A percentile compares a stretch with the other conserved stretches of the same genome.
Evolutionary conservation across 1,140 invertebrate genomes (phyloP).

Genomic region (Drosophila erecta): DNA sequence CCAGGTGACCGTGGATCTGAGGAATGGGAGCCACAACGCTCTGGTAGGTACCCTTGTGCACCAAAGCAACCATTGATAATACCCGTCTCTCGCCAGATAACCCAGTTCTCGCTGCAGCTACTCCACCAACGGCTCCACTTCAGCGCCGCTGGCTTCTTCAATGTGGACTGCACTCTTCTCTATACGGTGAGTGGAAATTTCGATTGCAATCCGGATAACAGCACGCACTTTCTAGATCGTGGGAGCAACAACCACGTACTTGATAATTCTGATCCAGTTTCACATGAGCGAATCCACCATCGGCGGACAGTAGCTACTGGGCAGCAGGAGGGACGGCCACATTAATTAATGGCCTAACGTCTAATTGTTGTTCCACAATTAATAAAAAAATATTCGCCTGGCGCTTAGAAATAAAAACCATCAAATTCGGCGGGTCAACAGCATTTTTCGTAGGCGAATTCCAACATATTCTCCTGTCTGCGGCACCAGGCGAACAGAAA

Average conservation of each 20-base stretch:
- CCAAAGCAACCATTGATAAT: background rate
- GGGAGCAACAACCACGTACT: constrained; percentile 81
- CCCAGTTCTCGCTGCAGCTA: constrained; percentile 85
- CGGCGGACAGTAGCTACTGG: background rate
- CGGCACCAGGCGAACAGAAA: background rate
- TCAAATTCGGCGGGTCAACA: too few species aligned
- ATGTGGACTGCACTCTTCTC: constrained; percentile 84
- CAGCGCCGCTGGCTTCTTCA: constrained; percentile 85
- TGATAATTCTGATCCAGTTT: constrained; percentile 85
- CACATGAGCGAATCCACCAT: constrained; percentile 66
- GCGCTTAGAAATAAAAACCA: too few species aligned
- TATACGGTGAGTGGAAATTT: constrained; percentile 79
- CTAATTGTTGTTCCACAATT: too few species aligned
- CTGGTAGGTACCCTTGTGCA: constrained; percentile 47
- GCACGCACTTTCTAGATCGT: constrained; percentile 67
- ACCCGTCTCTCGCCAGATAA: constrained; percentile 74
- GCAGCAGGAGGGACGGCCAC: background rate
- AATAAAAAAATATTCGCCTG: too few species aligned
- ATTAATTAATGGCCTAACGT: too few species aligned
- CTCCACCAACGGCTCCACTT: constrained; percentile 84
- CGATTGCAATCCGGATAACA: background rate
- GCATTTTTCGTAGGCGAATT: too few species aligned
- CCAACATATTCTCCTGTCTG: too few species aligned
- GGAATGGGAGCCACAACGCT: constrained; percentile 75
- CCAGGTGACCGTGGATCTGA: constrained; percentile 65